Percentiles rank a stretch among this genome's conserved stretches.
phyloP scores from a whole-genome alignment of 1,140 invertebrate genomes.

The Danaus melanippus region DNA sequence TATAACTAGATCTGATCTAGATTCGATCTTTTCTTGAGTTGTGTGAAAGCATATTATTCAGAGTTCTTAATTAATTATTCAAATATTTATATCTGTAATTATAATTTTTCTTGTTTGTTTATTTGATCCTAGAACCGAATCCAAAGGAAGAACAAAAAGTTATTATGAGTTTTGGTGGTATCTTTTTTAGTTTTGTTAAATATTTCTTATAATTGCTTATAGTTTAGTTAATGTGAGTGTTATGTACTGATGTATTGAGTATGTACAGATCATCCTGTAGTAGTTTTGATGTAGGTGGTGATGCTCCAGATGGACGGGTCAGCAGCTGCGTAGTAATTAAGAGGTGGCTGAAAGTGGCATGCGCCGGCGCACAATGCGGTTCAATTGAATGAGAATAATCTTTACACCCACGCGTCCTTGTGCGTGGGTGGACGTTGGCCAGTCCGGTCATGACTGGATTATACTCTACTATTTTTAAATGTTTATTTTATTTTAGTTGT shows the following conservation, averaged over 20 bases:
- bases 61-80: no score
- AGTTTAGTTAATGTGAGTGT: no score
- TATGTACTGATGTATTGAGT: no score
- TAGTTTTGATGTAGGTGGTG: conserved; percentile 48
- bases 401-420: conserved; percentile 67
- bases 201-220: no score
- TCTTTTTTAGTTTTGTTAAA: no score
- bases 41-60: no score
- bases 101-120: background rate
- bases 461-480: conserved; percentile 40
- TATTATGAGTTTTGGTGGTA: no score
- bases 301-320: conserved; percentile 67
- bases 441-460: conserved; percentile 14
- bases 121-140: background rate
- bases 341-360: conserved; percentile 68
- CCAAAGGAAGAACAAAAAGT: no score
- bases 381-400: conserved; percentile 72
- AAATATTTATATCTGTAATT: no score
- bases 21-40: no score
- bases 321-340: conserved; percentile 70
- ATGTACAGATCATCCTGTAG: conserved; percentile 43
- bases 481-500: background rate
- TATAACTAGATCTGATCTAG: no score
- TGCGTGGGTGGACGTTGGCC: conserved; percentile 67
- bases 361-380: conserved; percentile 66